phyloP scores from a whole-genome alignment of 2,888 invertebrate genomes.

The Teleiodes luculella region DNA sequence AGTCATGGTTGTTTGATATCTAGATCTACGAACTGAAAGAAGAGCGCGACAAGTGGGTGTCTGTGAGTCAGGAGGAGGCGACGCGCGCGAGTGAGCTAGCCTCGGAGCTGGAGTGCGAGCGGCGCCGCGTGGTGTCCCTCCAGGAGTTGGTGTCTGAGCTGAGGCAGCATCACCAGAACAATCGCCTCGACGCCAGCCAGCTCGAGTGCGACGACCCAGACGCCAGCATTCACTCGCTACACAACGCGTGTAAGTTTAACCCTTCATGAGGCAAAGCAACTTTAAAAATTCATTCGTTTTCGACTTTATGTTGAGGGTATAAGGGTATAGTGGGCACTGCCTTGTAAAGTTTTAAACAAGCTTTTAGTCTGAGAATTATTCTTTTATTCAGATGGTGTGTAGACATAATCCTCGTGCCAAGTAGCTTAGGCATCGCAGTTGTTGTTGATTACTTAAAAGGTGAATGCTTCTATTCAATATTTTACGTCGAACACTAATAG shows the following conservation, averaged over 20 bases:
- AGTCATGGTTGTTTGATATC: conserved; percentile 20
- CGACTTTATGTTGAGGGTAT: background rate
- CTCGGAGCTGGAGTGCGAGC: conserved; percentile 54
- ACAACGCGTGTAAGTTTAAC: conserved; percentile 55
- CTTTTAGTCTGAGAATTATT: too few relatives aligned
- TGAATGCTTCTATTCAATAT: too few relatives aligned
- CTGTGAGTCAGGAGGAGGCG: conserved; percentile 49
- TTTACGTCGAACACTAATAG: too few relatives aligned
- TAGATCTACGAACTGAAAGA: conserved; percentile 69
- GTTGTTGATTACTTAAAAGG: too few relatives aligned
- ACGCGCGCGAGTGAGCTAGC: conserved; percentile 40
- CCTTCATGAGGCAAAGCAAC: background rate
- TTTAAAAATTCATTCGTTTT: too few relatives aligned
- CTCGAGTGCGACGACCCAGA: conserved; percentile 67
- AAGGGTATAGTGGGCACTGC: too few relatives aligned
- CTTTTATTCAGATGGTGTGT: too few relatives aligned
- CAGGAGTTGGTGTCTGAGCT: conserved; percentile 56
- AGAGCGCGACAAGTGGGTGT: conserved; percentile 59
- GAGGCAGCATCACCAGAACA: conserved; percentile 52
- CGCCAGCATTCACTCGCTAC: conserved; percentile 50
- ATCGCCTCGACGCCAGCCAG: conserved; percentile 52
- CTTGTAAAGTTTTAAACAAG: too few relatives aligned
- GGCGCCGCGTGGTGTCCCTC: conserved; percentile 41
- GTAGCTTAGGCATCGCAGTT: too few relatives aligned
- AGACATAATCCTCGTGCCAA: too few relatives aligned